Evolutionary conservation across 1,140 invertebrate species (phyloP).

Genomic region (Drosophila equinoxialis): DNA sequence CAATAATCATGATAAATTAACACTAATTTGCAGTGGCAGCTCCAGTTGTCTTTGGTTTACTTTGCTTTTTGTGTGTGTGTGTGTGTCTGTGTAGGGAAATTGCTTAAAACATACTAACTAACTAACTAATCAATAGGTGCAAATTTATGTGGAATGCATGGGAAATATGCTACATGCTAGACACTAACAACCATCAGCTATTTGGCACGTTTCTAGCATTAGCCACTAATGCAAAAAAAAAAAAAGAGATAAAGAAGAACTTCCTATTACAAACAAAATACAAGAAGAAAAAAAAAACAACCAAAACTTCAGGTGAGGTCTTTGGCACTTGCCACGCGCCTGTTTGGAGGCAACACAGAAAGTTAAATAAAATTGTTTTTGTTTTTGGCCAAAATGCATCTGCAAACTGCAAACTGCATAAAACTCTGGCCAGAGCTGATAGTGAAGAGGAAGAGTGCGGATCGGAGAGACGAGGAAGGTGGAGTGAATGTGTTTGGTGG

Average conservation of each 20-base stretch:
- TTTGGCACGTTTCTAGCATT: conserved; percentile 73
- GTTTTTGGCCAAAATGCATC: conserved; percentile 38
- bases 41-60: conserved; percentile 34
- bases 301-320: conserved; percentile 55
- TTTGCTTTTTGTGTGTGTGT: background rate
- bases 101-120: conserved; percentile 26
- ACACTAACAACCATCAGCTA: conserved; percentile 22
- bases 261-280: conserved; percentile 6
- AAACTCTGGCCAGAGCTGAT: background rate
- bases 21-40: conserved; percentile 62
- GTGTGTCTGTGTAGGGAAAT: background rate
- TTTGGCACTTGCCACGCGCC: conserved; percentile 47
- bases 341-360: background rate
- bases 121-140: conserved; percentile 27
- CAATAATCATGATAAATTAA: conserved; percentile 81
- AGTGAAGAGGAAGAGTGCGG: background rate
- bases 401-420: conserved; percentile 46
- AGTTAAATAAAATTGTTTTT: conserved; percentile 53
- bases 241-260: conserved; percentile 45
- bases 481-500: conserved; percentile 18
- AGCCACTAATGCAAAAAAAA: conserved; percentile 39
- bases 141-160: conserved; percentile 11
- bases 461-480: background rate
- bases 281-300: background rate
- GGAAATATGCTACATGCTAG: background rate